Evolutionary conservation across 2,888 invertebrate genomes (phyloP).

Genomic region (Xylota segnis): DNA sequence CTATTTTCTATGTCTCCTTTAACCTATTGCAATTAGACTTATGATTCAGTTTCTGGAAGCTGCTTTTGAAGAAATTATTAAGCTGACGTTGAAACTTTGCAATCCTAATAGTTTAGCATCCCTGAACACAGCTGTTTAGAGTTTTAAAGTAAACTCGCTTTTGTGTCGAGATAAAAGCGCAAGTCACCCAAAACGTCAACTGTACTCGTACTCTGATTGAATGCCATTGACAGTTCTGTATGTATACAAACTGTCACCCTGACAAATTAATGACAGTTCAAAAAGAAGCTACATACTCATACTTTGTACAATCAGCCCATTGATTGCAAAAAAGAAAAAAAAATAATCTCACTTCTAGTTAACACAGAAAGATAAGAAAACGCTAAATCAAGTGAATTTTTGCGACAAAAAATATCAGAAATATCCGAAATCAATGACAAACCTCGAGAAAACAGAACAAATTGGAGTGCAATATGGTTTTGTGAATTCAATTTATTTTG

Average conservation of each 20-base stretch:
- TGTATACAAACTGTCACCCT: not conserved
- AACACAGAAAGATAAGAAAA: constrained; percentile 33
- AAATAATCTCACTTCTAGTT: not conserved
- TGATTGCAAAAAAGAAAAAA: not conserved
- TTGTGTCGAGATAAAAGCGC: no score
- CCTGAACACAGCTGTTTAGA: no score
- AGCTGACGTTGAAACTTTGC: no score
- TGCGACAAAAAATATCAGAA: not conserved
- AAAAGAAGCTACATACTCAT: not conserved
- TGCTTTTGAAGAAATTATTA: no score
- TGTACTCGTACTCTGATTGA: no score
- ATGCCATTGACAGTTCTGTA: not conserved
- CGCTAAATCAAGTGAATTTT: constrained; percentile 10
- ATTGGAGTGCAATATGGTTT: constrained; percentile 22
- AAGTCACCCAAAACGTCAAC: no score
- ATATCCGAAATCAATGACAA: constrained; percentile 19
- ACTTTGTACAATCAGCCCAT: not conserved
- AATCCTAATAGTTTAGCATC: no score
- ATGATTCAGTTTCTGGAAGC: no score
- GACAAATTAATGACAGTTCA: not conserved
- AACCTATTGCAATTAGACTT: no score
- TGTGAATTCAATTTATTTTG: not conserved
- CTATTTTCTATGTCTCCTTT: no score
- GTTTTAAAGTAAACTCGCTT: no score
- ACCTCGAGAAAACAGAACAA: constrained; percentile 19